Conservation (phyloP, 2,888 invertebrate species). For the Catocala nupta region DNA sequence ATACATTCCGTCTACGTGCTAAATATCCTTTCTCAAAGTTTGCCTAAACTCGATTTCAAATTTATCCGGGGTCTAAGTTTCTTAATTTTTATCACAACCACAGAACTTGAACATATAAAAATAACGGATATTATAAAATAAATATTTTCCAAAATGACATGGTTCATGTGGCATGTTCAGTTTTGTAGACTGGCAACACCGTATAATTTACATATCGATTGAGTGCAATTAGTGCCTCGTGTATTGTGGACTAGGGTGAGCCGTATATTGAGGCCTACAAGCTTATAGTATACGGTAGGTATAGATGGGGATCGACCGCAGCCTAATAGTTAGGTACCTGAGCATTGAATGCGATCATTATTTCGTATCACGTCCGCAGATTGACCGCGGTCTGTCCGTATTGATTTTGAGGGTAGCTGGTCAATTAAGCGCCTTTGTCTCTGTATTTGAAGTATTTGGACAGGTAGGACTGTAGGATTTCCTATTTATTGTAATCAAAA, state of each 20-base stretch:
- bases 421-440: conserved; percentile 65
- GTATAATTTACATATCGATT: conserved; percentile 41
- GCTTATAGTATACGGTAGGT: not conserved
- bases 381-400: conserved; percentile 54
- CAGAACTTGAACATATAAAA: no score
- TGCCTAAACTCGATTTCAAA: no score
- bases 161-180: conserved; percentile 27
- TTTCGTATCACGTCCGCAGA: conserved; percentile 68
- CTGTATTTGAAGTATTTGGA: conserved; percentile 23
- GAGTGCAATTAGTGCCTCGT: conserved; percentile 43
- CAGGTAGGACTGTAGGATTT: no score
- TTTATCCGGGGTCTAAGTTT: no score
- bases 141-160: conserved; percentile 2
- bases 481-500: no score
- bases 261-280: not conserved
- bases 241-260: conserved; percentile 21
- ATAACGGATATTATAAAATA: not conserved
- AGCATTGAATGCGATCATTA: conserved; percentile 59
- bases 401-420: conserved; percentile 63
- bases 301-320: not conserved
- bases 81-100: no score
- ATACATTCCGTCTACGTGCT: no score
- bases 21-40: no score
- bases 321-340: conserved; percentile 29
- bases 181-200: conserved; percentile 9